Base-by-base conservation (phyloP, 2,797 vertebrate species). In the Tamandua tetradactyla region DNA sequence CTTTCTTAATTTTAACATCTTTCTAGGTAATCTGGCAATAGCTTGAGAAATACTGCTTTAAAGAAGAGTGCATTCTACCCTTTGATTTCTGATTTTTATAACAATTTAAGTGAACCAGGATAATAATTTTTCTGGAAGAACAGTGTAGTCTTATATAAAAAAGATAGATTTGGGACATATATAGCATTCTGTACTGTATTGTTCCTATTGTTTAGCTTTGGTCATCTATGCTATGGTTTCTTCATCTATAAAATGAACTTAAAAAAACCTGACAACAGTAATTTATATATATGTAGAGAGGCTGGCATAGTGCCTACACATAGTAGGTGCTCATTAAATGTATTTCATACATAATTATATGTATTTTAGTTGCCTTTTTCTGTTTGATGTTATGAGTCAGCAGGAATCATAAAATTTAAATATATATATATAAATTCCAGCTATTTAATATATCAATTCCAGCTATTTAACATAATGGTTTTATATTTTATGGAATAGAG, bases 361-460 rank as follows among this genome's bases (percentile, higher is more conserved):
- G 90, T 74, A 47, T 87, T 87, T 83, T 4, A 4, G 8, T 69
- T 92, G 62, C 78, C 35, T 87, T 93, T 83, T 86, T 92, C 25
- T 66, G 69, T 66, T 87, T 79, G 59, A 82, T 78, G 12, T 37
- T 61, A 40, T 37, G 62, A 79, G 32, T 87, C 91, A 32, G 85
- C 11, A 80, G 66, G 57, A 37, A 42, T 62, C 25, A 80, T 69
- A 75, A 49, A 52, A 79, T 13, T 82, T 61, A 22, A 42, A 83
- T 32, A 82, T 18, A 57, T 35, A 3, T 49, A n/a, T 84, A 82
- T 78, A 52, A 81, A 55, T 71, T 87, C n/a, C 5, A 78, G 5
- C 35, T 62, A 71, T 47, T 47, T 47, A 47, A 47, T 47, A 47
- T 11, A 47, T 84, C 52, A 81, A 55, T 71, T 87, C n/a, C 5